Base-by-base conservation (phyloP, 2,888 invertebrate genomes). In the Cantharis rustica region DNA sequence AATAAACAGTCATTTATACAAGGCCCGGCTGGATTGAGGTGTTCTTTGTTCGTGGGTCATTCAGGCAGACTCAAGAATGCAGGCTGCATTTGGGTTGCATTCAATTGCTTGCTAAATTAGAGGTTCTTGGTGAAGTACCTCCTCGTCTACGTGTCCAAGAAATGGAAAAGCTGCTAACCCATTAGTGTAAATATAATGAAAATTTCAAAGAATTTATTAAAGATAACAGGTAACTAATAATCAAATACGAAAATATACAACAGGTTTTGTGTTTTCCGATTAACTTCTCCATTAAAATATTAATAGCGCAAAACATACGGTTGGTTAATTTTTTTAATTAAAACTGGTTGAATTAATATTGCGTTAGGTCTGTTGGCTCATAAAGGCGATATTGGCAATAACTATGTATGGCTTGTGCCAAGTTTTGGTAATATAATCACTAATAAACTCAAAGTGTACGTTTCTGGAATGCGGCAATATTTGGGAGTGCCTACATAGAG, bases 41-140 rank as follows among this genome's bases (percentile, higher is more conserved):
- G 69, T 72, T 75, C 80, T 82, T 82, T 82, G 82, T 82, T 82
- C 82, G 79, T 76, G 76, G 80, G 81, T 81, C 81, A 80, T 82
- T 82, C 81, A 80, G 79, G 79, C 81, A 77, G 80, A 77, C 80
- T 79, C 75, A 78, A 81, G 81, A 82, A 82, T 81, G 82, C 82
- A 79, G 81, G 75, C 79, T 75, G 77, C 79, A 78, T 73, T 78
- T 72, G 26, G 75, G 75, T 71, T 75, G 75, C 77, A 78, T 78
- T 78, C 66, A 78, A 78, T 75, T 72, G 72, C 72, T 78, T 75
- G 77, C 77, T 72, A 78, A 78, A 75, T 78, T 78, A 75, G 72
- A 75, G 70, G 74, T 74, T 78, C 77, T 74, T 66, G 69, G 13
- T 69, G 73, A 66, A 76, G 72, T 69, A 16, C 73, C 66, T 71